Base-by-base conservation (phyloP, 2,888 invertebrate genomes). In the Tetragonisca angustula region DNA sequence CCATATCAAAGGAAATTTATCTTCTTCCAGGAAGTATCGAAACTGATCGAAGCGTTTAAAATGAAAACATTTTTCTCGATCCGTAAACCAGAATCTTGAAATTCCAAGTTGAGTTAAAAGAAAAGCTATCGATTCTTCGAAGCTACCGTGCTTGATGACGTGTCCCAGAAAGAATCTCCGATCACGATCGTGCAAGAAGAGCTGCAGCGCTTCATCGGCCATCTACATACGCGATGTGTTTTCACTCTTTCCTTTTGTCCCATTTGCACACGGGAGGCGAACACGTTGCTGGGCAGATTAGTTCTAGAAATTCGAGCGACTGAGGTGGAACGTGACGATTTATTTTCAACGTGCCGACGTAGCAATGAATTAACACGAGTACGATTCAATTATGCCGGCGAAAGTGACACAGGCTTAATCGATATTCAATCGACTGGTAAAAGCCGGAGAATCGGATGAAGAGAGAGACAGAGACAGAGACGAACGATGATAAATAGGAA, bases 371-470 rank as follows among this genome's bases (percentile, higher is more conserved):
- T 78, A 76, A 83, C 76, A 81, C 67, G 77, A 74, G 77, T 74
- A 75, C 79, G 70, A 77, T 83, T 81, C 76, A 80, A 83, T 83
- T 83, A 75, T 68, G 49, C 49, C 59, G 24, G 59, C 81, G 52
- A 65, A 69, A 79, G 64, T 52, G 36, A 54, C 49, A 19, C 49
- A 32, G 43, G 49, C 61, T 79, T 74, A 50, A 72, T 80, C 72
- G 80, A 76, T 72, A 80, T 68, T 27, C 67, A 19, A 68, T 32
- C 62, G 70, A 43, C 61, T 36, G 67, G 17, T 32, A 64, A 67
- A 67, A 61, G 56, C 59, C 65, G n/a, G 15, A 17, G 50, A 17
- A 50, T 50, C 19, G n/a, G 6, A 49, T 19, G 21, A 5, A 52
- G 6, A 49, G 27, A 36, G 9, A 49, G 27, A 61, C 36, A 43